phyloP scores from a whole-genome alignment of 23 tunicate species.

The Clavelina lepadiformis region DNA sequence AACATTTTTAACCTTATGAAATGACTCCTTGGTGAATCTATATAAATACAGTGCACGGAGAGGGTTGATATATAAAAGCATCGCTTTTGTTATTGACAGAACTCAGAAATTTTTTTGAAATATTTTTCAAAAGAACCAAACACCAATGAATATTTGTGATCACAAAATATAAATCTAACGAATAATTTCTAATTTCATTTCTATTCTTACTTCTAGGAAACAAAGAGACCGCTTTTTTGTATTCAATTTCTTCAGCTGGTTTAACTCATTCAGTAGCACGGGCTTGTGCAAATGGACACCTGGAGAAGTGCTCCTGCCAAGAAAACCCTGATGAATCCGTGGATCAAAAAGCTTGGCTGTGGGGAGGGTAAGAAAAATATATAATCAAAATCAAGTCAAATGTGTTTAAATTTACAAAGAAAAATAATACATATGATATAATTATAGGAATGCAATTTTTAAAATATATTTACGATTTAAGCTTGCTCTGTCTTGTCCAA shows the following conservation, averaged over 20 bases:
- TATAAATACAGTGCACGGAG: too few relatives aligned
- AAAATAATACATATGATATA: not conserved
- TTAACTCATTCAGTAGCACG: slow-evolving; percentile 80
- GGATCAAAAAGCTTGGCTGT: slow-evolving; percentile 64
- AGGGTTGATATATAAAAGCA: too few relatives aligned
- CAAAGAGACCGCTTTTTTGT: slow-evolving; percentile 84
- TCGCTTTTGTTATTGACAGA: too few relatives aligned
- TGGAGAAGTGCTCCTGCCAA: slow-evolving; percentile 71
- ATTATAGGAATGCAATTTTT: not conserved
- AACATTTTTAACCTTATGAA: too few relatives aligned
- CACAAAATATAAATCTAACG: not conserved
- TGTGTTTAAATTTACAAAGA: not conserved
- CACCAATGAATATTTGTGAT: too few relatives aligned
- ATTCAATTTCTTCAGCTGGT: slow-evolving; percentile 89
- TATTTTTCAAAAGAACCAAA: too few relatives aligned
- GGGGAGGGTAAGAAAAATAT: slow-evolving; percentile 85
- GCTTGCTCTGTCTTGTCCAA: not conserved
- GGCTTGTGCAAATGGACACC: slow-evolving; percentile 79
- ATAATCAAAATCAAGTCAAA: not conserved
- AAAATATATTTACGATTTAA: not conserved
- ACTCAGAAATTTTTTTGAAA: too few relatives aligned
- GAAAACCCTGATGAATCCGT: slow-evolving; percentile 49
- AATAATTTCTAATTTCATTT: not conserved
- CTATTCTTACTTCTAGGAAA: slow-evolving; percentile 32
- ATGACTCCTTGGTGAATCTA: too few relatives aligned